phyloP scores from a whole-genome alignment of 2,113 vertebrate genomes.

The Gasterosteus aculeatus region DNA sequence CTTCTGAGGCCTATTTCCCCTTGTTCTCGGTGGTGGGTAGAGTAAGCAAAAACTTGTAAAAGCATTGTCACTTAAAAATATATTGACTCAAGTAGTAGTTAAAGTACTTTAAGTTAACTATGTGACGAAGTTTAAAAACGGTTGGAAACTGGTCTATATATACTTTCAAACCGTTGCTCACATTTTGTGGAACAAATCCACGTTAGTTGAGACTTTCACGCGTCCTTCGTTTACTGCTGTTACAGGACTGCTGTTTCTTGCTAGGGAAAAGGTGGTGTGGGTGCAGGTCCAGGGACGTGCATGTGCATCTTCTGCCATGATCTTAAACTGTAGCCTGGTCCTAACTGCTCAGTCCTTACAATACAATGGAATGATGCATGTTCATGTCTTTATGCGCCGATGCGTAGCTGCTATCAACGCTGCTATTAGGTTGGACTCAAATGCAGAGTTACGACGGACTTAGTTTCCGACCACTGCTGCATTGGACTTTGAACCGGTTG shows the following conservation, averaged over 20 bases:
- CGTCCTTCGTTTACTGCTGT: not conserved
- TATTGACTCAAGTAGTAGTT: not conserved
- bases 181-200: not conserved
- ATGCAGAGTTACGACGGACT: not conserved
- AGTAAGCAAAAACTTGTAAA: not conserved
- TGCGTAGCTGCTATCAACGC: not conserved
- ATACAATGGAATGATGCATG: not conserved
- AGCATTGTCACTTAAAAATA: not conserved
- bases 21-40: not conserved
- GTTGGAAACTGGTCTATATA: no score
- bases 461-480: not conserved
- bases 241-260: not conserved
- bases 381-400: not conserved
- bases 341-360: not conserved
- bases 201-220: not conserved
- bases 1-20: not conserved
- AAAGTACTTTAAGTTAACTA: no score
- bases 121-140: not conserved
- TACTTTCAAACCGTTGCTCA: no score
- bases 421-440: not conserved
- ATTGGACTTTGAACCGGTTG: slow-evolving; percentile 3
- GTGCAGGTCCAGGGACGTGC: not conserved
- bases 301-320: not conserved
- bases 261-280: not conserved
- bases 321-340: not conserved